Evolutionary conservation across 1,140 invertebrate species (phyloP), one percentile per base, ranked within the genome.

Genomic region (Drepana arcuata): DNA sequence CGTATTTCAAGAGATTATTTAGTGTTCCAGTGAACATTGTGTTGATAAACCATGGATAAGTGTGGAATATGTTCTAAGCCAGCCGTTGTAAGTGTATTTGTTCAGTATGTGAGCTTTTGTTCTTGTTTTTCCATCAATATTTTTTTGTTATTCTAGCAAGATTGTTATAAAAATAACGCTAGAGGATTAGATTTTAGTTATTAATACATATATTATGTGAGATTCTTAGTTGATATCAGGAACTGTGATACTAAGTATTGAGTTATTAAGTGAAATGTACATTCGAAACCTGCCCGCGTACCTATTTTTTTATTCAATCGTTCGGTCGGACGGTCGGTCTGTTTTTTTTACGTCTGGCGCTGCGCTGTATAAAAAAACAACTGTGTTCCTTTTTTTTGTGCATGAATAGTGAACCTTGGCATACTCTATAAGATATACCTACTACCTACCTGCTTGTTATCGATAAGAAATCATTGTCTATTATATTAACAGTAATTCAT

Each of bases 331-430:
- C 59, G 49, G 54, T 59, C 60, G 47, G 48, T 57, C 37, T 71
- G 69, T 71, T 78, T 80, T 79, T 73, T 80, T 80, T 78, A 69
- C 65, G 75, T 80, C 72, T 80, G 75, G 67, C 69, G 68, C 68
- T 49, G 58, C 54, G 57, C 48, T 44, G 64, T 57, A 47, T 70
- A 78, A 80, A 73, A 37, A 78, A 73, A 75, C 61, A 57, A 64
- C 53, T 41, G 47, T 54, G 51, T 62, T 65, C 57, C 55, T 69
- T 72, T 71, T 73, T 68, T 73, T 48, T 41, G 36, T 48, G 33
- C 43, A 48, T 53, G 42, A 50, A 55, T 62, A 57, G 59, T 50
- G 48, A 65, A 59, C 53, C 58, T 61, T 62, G 53, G 56, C 52
- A 51, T 38, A 39, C 38, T 27, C 29, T 36, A 10, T n/a, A n/a